phyloP scores from a whole-genome alignment of 2,113 vertebrate genomes.

The Cololabis saira region DNA sequence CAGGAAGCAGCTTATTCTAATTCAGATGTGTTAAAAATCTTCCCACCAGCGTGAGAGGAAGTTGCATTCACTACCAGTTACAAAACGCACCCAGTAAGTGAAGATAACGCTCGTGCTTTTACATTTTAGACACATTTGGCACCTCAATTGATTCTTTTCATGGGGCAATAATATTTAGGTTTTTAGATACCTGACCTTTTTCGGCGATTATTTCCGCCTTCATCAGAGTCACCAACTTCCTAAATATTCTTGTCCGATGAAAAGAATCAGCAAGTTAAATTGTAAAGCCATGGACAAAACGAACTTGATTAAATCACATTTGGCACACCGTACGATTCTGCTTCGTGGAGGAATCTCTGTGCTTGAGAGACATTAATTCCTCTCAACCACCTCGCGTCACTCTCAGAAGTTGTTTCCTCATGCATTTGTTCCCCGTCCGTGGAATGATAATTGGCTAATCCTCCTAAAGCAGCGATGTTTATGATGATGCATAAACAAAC shows the following conservation, averaged over 20 bases:
- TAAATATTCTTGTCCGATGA: no score
- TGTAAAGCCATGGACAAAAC: no score
- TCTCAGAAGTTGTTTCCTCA: constrained; percentile 31
- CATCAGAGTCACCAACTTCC: no score
- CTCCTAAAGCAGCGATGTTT: constrained; percentile 61
- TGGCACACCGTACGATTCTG: neutral
- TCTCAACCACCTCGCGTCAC: constrained; percentile 29
- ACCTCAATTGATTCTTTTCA: no score
- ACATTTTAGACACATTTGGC: neutral
- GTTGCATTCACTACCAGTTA: neutral
- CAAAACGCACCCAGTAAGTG: no score
- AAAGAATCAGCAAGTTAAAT: no score
- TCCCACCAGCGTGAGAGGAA: neutral
- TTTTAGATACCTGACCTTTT: no score
- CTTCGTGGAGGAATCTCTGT: neutral
- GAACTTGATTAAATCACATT: no score
- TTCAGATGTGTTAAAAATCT: neutral
- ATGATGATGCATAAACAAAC: constrained; percentile 66
- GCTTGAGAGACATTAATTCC: constrained; percentile 4
- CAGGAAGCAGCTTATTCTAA: constrained; percentile 25
- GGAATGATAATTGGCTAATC: constrained; percentile 71
- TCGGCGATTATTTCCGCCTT: no score
- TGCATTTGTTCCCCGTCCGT: constrained; percentile 19
- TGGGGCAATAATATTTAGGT: no score
- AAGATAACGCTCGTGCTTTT: no score